Conservation (phyloP, 2,888 invertebrate species). For the Chydorus sphaericus region DNA sequence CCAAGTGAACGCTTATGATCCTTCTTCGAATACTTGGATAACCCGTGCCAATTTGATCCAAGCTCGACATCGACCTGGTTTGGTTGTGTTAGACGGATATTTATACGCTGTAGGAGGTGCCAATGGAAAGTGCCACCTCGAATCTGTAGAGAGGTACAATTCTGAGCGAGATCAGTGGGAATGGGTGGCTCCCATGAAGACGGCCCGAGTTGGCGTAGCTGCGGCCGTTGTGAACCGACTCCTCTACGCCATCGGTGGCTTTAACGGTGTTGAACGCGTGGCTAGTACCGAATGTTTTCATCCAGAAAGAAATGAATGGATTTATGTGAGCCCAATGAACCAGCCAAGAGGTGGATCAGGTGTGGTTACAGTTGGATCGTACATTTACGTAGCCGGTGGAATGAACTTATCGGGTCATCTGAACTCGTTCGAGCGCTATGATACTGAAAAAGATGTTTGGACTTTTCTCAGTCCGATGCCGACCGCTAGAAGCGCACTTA, state of each 20-base stretch:
- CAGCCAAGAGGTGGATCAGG: constrained; percentile 71
- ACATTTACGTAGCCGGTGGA: constrained; percentile 87
- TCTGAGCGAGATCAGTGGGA: constrained; percentile 60
- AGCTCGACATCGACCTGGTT: constrained; percentile 75
- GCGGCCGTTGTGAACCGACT: constrained; percentile 40
- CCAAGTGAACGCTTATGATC: constrained; percentile 67
- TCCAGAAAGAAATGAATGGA: constrained; percentile 84
- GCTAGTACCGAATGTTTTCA: constrained; percentile 78
- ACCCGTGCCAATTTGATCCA: constrained; percentile 65
- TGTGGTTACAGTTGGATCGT: constrained; percentile 68
- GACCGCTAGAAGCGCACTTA: constrained; percentile 71
- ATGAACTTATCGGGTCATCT: constrained; percentile 74
- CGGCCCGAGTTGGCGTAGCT: constrained; percentile 54
- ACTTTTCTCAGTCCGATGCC: constrained; percentile 57
- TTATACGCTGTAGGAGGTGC: constrained; percentile 87
- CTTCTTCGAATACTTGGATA: constrained; percentile 69
- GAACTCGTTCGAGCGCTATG: constrained; percentile 69
- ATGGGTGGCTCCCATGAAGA: constrained; percentile 51
- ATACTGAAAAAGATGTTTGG: constrained; percentile 69
- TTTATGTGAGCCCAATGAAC: constrained; percentile 59
- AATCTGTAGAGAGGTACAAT: constrained; percentile 78
- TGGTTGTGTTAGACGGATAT: constrained; percentile 83
- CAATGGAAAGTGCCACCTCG: constrained; percentile 68
- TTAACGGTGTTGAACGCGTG: constrained; percentile 63
- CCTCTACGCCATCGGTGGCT: constrained; percentile 73